These are phyloP conservation scores for Drosophila watanabei DNA, from an alignment of 1,140 invertebrate genomes.

Conservation along the genomic window DNA sequence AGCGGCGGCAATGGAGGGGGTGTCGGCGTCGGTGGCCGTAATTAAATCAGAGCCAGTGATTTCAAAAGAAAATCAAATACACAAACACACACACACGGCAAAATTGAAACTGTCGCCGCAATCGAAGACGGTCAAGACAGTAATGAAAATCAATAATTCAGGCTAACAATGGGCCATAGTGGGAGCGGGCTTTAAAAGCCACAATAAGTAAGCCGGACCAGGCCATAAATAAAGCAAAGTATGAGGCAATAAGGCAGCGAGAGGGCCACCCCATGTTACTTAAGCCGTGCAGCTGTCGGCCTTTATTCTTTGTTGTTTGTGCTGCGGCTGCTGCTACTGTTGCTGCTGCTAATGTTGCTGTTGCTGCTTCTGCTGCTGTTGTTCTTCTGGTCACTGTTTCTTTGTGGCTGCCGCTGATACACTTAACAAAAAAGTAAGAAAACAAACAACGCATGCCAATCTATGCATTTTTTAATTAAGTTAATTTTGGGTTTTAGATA, in stretches of 20 bases:
- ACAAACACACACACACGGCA: conserved; percentile 28
- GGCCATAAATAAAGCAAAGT: conserved; percentile 74
- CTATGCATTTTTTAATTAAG: too few relatives aligned
- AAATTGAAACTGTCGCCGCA: conserved; percentile 62
- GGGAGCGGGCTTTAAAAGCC: conserved; percentile 50
- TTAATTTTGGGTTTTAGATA: too few relatives aligned
- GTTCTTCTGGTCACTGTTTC: conserved; percentile 42
- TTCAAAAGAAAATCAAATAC: conserved; percentile 52
- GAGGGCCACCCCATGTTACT: conserved; percentile 55
- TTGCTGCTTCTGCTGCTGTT: conserved; percentile 2
- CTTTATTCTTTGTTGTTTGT: conserved; percentile 57
- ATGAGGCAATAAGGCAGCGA: conserved; percentile 57
- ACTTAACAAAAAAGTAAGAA: conserved; percentile 3
- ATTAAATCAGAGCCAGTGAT: conserved; percentile 50
- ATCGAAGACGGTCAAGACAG: conserved; percentile 62
- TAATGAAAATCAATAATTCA: conserved; percentile 84
- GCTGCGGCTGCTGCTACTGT: conserved; percentile 12
- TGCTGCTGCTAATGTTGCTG: conserved; percentile 12
- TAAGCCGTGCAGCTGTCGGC: conserved; percentile 61
- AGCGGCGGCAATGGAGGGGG: conserved; percentile 1
- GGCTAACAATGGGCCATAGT: conserved; percentile 53
- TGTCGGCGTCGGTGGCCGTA: conserved; percentile 17
- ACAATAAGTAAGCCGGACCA: conserved; percentile 54
- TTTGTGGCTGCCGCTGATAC: conserved; percentile 46
- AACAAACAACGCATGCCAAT: background rate